These are phyloP conservation scores for Thalassarche chlororhynchos DNA, from an alignment of 2,113 vertebrate genomes.

Conservation along the genomic window DNA sequence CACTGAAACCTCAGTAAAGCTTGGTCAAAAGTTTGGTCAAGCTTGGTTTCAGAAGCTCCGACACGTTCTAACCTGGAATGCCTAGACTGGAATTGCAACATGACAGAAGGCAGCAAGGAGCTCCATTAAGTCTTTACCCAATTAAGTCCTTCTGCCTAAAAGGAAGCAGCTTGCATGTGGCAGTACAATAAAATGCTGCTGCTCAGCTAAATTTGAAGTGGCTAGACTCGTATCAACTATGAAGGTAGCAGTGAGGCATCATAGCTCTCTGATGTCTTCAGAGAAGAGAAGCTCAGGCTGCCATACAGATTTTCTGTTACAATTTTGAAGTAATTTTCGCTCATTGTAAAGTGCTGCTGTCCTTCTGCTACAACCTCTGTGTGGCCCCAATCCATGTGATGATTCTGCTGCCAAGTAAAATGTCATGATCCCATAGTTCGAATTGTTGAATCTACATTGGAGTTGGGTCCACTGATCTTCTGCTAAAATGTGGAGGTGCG, in stretches of 20 bases:
- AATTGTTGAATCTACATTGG: not conserved
- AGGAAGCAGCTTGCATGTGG: not conserved
- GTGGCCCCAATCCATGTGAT: not conserved
- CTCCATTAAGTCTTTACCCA: constrained; percentile 21
- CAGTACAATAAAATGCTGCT: not conserved
- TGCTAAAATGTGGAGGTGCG: constrained; percentile 2
- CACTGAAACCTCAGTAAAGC: constrained; percentile 29
- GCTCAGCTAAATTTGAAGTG: constrained; percentile 16
- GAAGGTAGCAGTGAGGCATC: constrained; percentile 3
- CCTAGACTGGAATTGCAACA: constrained; percentile 3
- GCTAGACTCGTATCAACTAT: not conserved
- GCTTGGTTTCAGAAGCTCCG: constrained; percentile 42
- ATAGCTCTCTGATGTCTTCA: not conserved
- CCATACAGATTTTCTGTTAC: not conserved
- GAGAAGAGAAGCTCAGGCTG: not conserved
- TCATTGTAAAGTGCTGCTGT: not conserved
- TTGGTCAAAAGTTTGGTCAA: constrained; percentile 22
- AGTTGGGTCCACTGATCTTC: not conserved
- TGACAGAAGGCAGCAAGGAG: constrained; percentile 42
- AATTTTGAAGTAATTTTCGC: not conserved
- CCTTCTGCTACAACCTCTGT: not conserved
- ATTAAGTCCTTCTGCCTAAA: constrained; percentile 45
- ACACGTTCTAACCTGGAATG: not conserved
- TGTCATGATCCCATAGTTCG: not conserved
- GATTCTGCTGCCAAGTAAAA: constrained; percentile 25